Conservation (phyloP, 2,797 vertebrate genomes). For the Thunnus albacares region DNA sequence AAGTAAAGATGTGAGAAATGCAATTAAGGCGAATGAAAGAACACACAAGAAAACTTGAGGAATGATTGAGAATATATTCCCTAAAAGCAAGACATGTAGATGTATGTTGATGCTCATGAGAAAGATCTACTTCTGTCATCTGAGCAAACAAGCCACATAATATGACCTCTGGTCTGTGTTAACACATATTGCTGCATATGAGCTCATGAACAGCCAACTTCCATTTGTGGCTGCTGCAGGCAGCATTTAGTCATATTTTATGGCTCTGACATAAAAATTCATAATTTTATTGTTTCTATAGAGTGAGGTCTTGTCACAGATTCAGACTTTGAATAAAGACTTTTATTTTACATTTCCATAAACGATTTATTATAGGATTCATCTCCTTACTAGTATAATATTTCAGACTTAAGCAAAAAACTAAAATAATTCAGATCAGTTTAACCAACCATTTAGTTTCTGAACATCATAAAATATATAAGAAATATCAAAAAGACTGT, state of each 20-base stretch:
- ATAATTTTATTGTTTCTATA: slow-evolving; percentile 5
- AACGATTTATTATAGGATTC: neutral
- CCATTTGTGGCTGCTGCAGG: slow-evolving; percentile 6
- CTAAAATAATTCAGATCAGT: neutral
- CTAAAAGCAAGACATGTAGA: neutral
- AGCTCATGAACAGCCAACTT: slow-evolving; percentile 22
- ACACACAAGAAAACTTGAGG: slow-evolving; percentile 7
- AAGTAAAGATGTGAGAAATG: slow-evolving; percentile 70
- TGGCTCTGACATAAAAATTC: slow-evolving; percentile 34
- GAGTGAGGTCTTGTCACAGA: neutral
- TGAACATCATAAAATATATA: neutral
- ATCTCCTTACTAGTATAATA: neutral
- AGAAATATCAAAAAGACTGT: neutral
- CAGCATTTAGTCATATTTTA: slow-evolving; percentile 49
- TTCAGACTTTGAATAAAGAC: neutral
- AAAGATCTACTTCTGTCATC: slow-evolving; percentile 28
- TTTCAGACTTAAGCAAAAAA: neutral
- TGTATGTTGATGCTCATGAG: slow-evolving; percentile 2
- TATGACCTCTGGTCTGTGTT: slow-evolving; percentile 20
- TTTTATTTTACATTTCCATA: neutral
- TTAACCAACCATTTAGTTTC: neutral
- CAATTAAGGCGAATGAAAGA: slow-evolving; percentile 39
- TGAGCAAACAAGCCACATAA: slow-evolving; percentile 23
- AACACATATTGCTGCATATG: slow-evolving; percentile 15
- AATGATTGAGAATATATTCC: slow-evolving; percentile 12